Base-by-base conservation (phyloP, 2,797 vertebrate species). In the Natrix natrix region DNA sequence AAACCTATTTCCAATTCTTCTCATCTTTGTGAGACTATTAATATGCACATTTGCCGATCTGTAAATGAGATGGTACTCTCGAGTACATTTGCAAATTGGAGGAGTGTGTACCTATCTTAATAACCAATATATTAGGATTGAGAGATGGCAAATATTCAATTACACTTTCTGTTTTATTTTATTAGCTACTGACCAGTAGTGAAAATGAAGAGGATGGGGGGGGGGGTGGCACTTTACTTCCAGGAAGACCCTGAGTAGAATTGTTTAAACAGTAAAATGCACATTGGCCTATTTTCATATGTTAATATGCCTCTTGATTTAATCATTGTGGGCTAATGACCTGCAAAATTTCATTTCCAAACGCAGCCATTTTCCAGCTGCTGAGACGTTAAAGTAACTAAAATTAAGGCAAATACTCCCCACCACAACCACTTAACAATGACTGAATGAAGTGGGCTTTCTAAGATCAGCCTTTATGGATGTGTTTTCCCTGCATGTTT, bases 271-370 rank as follows among this genome's bases (percentile, higher is more conserved):
- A 96, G 93, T 95, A 94, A 96, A 96, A 12, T 95, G 93, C 91
- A 90, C 52, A 91, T 89, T 94, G 94, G 95, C 96, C 96, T 97
- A 97, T 97, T 97, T 96, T 95, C 0, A 0, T 86, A 22, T 95
- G 92, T 93, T 97, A 97, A 97, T 97, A 97, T 94, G 95, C 95
- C 69, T 56, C 69, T 83, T 86, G 95, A 96, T 96, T 98, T 97
- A 96, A 96, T 97, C 95, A 96, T 96, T 96, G 96, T 96, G 94
- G 94, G 94, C 94, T 97, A 98, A 97, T 97, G 96, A 97, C 94
- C 96, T 97, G 95, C 95, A 97, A 97, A 97, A 96, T 96, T 97
- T 97, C 96, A 95, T 97, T 97, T 96, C 94, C 94, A 94, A 96
- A 90, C 86, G 92, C 95, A 97, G 95, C 91, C 94, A 92, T 96